A percentile compares a stretch with the other conserved stretches of the same genome.
These are phyloP conservation scores for Pterocles gutturalis DNA, from an alignment of 2,113 vertebrate species.

Conservation along the genomic window DNA sequence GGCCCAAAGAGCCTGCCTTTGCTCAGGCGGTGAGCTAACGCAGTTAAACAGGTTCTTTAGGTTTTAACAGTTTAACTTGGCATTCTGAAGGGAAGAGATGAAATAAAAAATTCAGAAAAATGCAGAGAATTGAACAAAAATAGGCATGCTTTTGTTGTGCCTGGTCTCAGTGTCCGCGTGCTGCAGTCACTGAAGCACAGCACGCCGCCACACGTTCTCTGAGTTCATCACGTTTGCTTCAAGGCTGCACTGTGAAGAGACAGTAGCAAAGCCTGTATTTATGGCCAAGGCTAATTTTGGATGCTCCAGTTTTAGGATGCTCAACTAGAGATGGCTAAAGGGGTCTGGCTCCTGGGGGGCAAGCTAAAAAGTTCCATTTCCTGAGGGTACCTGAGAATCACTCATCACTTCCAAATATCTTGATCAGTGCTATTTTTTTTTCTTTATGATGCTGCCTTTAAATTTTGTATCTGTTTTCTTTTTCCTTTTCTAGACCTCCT, in stretches of 20 bases:
- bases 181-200: not conserved
- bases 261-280: not conserved
- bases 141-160: rapidly evolving
- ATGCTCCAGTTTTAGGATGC: not conserved
- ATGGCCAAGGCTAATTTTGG: not conserved
- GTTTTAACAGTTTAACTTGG: not conserved
- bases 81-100: not conserved
- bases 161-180: not conserved
- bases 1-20: not conserved
- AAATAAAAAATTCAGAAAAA: not conserved
- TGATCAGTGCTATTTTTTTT: not conserved
- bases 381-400: not conserved
- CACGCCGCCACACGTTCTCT: rapidly evolving
- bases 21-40: not conserved
- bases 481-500: conserved; percentile 69
- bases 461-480: not conserved
- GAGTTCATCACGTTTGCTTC: not conserved
- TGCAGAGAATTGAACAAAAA: not conserved
- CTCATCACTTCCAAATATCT: not conserved
- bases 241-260: not conserved
- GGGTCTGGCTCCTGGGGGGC: not conserved
- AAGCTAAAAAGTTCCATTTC: not conserved
- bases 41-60: not conserved
- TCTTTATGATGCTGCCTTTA: not conserved
- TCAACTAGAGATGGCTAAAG: not conserved